Conservation (phyloP, 2,113 vertebrate genomes). For the Microcebus tavaratra region DNA sequence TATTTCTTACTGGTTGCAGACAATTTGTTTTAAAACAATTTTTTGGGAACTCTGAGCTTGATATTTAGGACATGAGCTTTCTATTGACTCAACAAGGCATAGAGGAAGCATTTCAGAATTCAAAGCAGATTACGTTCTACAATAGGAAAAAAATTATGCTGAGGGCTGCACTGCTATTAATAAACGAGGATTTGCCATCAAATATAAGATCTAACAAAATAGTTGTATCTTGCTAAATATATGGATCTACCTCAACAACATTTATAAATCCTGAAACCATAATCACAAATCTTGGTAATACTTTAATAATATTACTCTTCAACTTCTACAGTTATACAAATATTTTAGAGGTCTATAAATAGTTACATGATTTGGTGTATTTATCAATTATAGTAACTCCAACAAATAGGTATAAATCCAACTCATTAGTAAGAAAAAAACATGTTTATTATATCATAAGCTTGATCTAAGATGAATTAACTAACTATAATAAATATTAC, state of each 20-base stretch:
- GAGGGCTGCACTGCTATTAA: not conserved
- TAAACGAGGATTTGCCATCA: not conserved
- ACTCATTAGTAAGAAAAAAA: conserved; percentile 1
- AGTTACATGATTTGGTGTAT: not conserved
- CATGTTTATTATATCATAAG: not conserved
- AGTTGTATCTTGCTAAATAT: conserved; percentile 38
- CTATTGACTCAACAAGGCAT: conserved; percentile 2
- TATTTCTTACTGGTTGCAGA: not conserved
- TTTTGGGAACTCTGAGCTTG: conserved; percentile 39
- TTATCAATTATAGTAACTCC: not conserved
- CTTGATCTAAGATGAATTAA: conserved; percentile 36
- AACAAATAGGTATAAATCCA: conserved; percentile 18
- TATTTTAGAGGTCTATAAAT: not conserved
- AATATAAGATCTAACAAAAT: not conserved
- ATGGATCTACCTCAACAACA: not conserved
- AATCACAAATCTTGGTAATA: conserved; percentile 17
- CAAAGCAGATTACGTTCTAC: conserved; percentile 31
- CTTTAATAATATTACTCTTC: not conserved
- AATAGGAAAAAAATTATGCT: conserved; percentile 32
- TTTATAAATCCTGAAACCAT: not conserved
- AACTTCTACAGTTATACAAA: not conserved
- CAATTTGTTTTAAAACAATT: not conserved
- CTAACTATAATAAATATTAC: not conserved
- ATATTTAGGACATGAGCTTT: conserved; percentile 55
- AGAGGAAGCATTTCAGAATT: conserved; percentile 24